Conservation (phyloP, 2,113 vertebrate species). For the Corythoichthys intestinalis region DNA sequence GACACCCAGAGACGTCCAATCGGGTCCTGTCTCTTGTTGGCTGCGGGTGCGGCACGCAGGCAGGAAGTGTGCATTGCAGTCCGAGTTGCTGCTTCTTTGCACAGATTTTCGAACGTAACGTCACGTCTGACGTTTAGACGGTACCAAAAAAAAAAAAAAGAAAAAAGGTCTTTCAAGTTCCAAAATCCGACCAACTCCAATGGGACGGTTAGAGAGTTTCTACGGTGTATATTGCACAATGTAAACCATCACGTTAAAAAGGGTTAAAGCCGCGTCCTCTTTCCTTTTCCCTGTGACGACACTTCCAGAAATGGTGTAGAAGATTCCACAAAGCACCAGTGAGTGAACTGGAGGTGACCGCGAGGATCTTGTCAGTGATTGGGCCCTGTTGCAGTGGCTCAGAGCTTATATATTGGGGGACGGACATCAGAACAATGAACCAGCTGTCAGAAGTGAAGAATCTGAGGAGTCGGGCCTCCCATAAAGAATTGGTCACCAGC, state of each 20-base stretch:
- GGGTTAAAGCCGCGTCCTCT: conserved; percentile 45
- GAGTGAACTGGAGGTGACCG: conserved; percentile 48
- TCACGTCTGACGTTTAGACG: conserved; percentile 21
- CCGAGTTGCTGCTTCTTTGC: conserved; percentile 47
- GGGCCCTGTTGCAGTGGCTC: conserved; percentile 43
- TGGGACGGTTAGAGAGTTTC: conserved; percentile 68
- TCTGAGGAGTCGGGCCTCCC: background rate
- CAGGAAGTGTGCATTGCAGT: conserved; percentile 59
- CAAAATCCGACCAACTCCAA: conserved; percentile 39
- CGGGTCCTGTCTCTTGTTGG: conserved; percentile 63
- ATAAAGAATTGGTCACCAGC: conserved; percentile 45
- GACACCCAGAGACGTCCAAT: conserved; percentile 55
- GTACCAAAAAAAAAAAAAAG: conserved; percentile 36
- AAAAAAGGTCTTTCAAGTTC: conserved; percentile 50
- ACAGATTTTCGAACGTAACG: conserved; percentile 28
- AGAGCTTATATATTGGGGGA: conserved; percentile 58
- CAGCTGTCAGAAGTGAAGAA: conserved; percentile 32
- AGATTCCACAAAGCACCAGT: conserved; percentile 54
- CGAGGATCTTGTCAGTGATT: conserved; percentile 54
- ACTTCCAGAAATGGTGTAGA: conserved; percentile 38
- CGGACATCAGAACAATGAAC: conserved; percentile 23
- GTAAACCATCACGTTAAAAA: conserved; percentile 56
- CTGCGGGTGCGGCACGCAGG: conserved; percentile 59
- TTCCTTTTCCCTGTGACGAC: conserved; percentile 9
- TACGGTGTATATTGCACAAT: conserved; percentile 75